phyloP scores from a whole-genome alignment of 2,113 vertebrate genomes.

The Cepphus grylle region DNA sequence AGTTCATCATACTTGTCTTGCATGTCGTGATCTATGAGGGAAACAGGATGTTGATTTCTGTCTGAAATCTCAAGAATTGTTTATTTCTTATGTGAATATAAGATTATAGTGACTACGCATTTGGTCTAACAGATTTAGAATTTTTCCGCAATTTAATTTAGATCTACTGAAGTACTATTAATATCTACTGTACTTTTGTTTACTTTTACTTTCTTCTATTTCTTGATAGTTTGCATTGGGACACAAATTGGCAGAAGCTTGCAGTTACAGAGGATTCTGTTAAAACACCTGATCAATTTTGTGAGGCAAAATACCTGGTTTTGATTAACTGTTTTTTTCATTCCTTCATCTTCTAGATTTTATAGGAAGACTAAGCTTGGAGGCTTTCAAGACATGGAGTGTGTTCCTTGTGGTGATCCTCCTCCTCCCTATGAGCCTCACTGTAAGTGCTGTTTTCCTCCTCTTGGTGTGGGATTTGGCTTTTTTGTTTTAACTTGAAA shows the following conservation, averaged over 20 bases:
- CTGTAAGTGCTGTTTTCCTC: constrained; percentile 81
- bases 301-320: background rate
- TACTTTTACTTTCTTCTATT: background rate
- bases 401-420: constrained; percentile 92
- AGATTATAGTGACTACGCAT: background rate
- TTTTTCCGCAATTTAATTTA: background rate
- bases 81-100: background rate
- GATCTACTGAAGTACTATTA: background rate
- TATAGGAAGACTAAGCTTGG: constrained; percentile 96
- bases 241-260: background rate
- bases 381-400: constrained; percentile 98
- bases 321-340: background rate
- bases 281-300: background rate
- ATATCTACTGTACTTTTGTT: background rate
- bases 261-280: background rate
- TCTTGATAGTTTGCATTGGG: background rate
- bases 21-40: background rate
- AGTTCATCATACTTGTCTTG: background rate
- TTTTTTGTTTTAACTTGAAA: background rate
- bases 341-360: constrained; percentile 77
- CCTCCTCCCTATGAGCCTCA: constrained; percentile 94
- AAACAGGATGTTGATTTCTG: background rate
- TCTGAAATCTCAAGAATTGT: background rate
- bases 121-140: background rate
- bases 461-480: background rate